Conservation (phyloP, 2,797 vertebrate genomes). For the Mastacembelus armatus region DNA sequence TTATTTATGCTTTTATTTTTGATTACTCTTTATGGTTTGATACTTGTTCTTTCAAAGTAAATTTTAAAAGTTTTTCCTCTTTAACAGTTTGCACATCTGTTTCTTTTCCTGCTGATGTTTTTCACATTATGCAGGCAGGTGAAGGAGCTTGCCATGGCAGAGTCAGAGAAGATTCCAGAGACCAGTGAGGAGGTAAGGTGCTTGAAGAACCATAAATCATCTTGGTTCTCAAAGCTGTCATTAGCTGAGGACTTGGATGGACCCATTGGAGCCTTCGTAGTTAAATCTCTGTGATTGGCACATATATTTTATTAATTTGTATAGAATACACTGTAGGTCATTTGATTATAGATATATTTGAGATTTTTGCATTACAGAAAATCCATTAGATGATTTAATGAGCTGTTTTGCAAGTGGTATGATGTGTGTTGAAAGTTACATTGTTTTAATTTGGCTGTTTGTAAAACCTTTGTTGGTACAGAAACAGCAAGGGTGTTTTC, state of each 20-base stretch:
- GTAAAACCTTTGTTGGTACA: slow-evolving; percentile 69
- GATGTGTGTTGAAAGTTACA: slow-evolving; percentile 37
- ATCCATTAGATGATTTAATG: slow-evolving; percentile 8
- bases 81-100: not conserved
- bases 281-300: slow-evolving; percentile 14
- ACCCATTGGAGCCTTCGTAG: slow-evolving; percentile 16
- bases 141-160: slow-evolving; percentile 73
- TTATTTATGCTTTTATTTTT: too few species aligned
- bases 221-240: slow-evolving; percentile 25
- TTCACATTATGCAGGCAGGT: slow-evolving; percentile 62
- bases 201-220: slow-evolving; percentile 18
- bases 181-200: slow-evolving; percentile 83
- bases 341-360: not conserved
- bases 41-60: too few species aligned
- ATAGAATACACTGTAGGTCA: not conserved
- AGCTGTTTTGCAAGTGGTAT: slow-evolving; percentile 42
- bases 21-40: too few species aligned
- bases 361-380: slow-evolving; percentile 8
- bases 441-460: slow-evolving; percentile 48
- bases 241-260: slow-evolving; percentile 16
- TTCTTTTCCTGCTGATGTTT: not conserved
- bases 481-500: slow-evolving; percentile 71
- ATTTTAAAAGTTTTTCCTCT: not conserved
- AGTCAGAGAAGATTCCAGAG: slow-evolving; percentile 78
- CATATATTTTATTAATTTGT: slow-evolving; percentile 3